Evolutionary conservation across 2,113 vertebrate genomes (phyloP).

Genomic region (Tricholaema leucomelas): DNA sequence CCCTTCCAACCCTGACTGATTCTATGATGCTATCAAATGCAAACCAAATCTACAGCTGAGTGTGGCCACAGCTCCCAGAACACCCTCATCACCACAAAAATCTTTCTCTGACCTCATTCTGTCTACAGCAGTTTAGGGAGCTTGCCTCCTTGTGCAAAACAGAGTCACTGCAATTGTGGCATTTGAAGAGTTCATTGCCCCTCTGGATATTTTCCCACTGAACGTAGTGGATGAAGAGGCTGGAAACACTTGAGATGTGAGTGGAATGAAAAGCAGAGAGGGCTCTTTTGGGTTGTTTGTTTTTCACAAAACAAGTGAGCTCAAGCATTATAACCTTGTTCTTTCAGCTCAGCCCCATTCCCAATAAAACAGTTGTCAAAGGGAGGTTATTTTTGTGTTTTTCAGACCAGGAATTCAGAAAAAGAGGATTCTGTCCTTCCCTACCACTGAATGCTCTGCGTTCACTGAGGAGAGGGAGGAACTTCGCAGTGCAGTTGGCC

Average conservation of each 20-base stretch:
- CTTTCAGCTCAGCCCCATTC: not conserved
- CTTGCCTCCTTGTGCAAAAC: not conserved
- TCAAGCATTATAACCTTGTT: not conserved
- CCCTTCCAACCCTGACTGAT: too few relatives aligned
- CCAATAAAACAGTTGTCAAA: not conserved
- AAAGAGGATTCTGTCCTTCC: not conserved
- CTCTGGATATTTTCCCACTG: not conserved
- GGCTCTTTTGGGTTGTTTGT: not conserved
- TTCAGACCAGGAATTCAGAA: not conserved
- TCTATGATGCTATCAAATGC: too few relatives aligned
- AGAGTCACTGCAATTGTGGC: not conserved
- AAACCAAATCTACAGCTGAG: not conserved
- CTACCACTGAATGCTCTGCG: rapidly evolving
- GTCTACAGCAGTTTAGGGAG: not conserved
- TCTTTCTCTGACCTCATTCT: not conserved
- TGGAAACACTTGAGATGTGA: not conserved
- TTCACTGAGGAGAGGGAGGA: not conserved
- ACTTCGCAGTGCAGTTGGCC: not conserved
- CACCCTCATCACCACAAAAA: not conserved
- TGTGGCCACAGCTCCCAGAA: not conserved
- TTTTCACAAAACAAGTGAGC: not conserved
- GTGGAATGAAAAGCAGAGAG: not conserved
- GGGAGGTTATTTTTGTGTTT: not conserved
- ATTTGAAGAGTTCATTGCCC: not conserved
- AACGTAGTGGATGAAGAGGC: not conserved